Evolutionary conservation across 1,140 invertebrate species (phyloP), one percentile per base, ranked within the genome.

Genomic region (Euwallacea fornicatus): DNA sequence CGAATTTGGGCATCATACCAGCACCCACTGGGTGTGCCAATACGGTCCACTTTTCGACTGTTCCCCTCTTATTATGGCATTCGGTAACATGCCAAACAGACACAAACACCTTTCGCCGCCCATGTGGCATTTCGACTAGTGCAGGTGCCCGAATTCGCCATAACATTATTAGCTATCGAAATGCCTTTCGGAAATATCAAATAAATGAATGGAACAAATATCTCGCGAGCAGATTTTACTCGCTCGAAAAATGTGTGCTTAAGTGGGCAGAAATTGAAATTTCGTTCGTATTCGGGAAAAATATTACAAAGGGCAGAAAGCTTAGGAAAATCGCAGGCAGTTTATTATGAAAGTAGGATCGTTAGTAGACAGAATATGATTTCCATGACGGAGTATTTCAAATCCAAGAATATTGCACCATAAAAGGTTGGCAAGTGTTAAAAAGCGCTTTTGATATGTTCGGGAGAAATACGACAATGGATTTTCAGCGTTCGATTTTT

Each of bases 261-360:
- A 56, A 56, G 55, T 56, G 55, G 55, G 55, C 55, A 56, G n/a
- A 56, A 56, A 56, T 56, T 56, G 55, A 56, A 16, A 56, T 56
- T 56, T 56, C 55, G 47, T 50, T 50, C 47, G 55, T 56, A 56
- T 56, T 56, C 21, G 55, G 46, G 55, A 56, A 56, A 56, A 56
- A 56, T 56, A 56, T 56, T 56, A 56, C 55, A 56, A 56, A 56
- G 55, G 21, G 55, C 55, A 56, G 11, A 13, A 50, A 9, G 55
- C 55, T 56, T 56, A 56, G 55, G 55, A 56, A 56, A 56, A 56
- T 56, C 55, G 55, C 55, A n/a, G 55, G n/a, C 55, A 56, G 55
- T 56, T 56, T 56, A 56, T 56, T 56, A 56, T 16, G 55, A 56
- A 16, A 56, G 55, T 16, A 0, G 55, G 55, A 56, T 56, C 55